A percentile compares a stretch with the other conserved stretches of the same genome.
Evolutionary conservation across 2,797 vertebrate species (phyloP).

Genomic region (Cercopithecus neglectus): DNA sequence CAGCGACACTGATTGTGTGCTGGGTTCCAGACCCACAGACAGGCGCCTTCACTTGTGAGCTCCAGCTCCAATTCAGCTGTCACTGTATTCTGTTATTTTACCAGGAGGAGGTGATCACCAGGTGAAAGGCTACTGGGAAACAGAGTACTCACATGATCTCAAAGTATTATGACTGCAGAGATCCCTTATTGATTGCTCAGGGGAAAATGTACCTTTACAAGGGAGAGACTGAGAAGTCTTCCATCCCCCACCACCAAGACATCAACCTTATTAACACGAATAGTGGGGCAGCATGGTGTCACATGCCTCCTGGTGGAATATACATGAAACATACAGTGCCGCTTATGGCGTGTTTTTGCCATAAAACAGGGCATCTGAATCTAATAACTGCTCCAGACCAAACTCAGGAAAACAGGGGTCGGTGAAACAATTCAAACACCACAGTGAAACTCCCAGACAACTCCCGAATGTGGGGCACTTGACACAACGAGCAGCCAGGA

Average conservation of each 20-base stretch:
- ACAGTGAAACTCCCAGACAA: background rate
- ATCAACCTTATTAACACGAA: background rate
- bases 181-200: background rate
- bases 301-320: accelerated
- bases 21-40: background rate
- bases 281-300: background rate
- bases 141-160: background rate
- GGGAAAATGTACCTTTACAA: background rate
- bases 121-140: background rate
- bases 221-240: background rate
- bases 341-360: background rate
- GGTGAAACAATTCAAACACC: background rate
- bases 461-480: background rate
- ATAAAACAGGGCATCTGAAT: background rate
- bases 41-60: background rate
- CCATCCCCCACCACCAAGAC: background rate
- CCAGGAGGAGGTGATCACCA: background rate
- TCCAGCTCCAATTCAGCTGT: background rate
- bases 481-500: background rate
- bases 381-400: background rate
- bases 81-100: background rate
- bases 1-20: background rate
- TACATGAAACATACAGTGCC: background rate
- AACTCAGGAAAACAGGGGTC: background rate
- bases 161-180: background rate